Base-by-base conservation (phyloP, 2,797 vertebrate species). In the Peromyscus eremicus region DNA sequence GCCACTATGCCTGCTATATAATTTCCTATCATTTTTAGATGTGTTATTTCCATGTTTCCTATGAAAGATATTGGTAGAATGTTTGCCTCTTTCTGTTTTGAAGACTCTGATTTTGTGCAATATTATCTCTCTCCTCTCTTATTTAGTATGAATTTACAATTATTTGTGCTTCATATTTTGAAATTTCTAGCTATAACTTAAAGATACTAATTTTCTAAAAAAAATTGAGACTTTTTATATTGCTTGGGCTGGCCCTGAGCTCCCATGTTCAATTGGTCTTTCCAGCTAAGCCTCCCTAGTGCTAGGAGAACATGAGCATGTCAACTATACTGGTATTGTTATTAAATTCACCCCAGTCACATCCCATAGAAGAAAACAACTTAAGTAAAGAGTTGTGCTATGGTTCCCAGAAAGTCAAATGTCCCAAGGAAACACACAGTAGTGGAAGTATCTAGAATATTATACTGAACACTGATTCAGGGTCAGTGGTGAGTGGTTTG, bases 121-220 rank as follows among this genome's bases (percentile, higher is more conserved):
- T 80, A 27, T 43, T 86, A 55, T 86, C 82, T 95, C 57, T 84
- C 75, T 73, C 60, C 76, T 81, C 29, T 52, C 70, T 90, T 75
- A 64, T 23, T 12, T 93, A 5, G 19, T 85, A 82, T 73, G 43
- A 79, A 13, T 13, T 96, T 73, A 77, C 5, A 46, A 84, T 46
- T 88, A 64, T 71, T 49, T 73, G 34, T 52, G 49, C 80, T 60
- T 71, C 62, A 21, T 66, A 73, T 91, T 84, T 89, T 77, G 43
- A 8, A n/a, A 32, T 80, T 83, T 94, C 94, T 37, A 43, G 79
- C 9, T 77, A 27, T 75, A 92, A 76, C 64, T 64, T 95, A 16
- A 62, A 62, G 60, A 66, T 82, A 57, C 14, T 9, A 46, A 6
- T 8, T 66, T 84, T 46, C 5, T 43, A 52, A 34, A 68, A 57